phyloP scores from a whole-genome alignment of 1,140 invertebrate genomes.

The Leguminivora glycinivorella region DNA sequence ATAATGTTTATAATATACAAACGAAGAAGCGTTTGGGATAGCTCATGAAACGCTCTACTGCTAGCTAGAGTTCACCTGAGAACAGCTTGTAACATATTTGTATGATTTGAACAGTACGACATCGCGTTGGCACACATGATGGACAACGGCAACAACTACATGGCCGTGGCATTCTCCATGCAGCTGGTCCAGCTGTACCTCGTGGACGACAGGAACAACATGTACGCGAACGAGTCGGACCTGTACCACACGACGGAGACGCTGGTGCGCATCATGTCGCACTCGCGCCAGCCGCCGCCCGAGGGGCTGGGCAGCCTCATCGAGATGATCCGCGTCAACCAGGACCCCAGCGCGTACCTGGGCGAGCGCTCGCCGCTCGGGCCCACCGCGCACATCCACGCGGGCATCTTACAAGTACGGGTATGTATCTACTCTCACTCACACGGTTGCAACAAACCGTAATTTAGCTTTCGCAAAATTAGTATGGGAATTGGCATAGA shows the following conservation, averaged over 20 bases:
- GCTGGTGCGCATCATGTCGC: constrained; percentile 85
- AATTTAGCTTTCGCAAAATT: too few relatives aligned
- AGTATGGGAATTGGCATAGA: too few relatives aligned
- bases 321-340: constrained; percentile 86
- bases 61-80: too few relatives aligned
- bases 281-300: constrained; percentile 86
- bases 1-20: too few relatives aligned
- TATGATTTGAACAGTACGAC: constrained; percentile 85
- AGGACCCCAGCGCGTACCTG: constrained; percentile 83
- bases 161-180: constrained; percentile 93
- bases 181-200: constrained; percentile 93
- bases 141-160: constrained; percentile 91
- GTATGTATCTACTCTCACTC: constrained; percentile 78
- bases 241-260: constrained; percentile 92
- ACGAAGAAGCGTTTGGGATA: too few relatives aligned
- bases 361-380: constrained; percentile 85
- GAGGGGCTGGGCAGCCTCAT: constrained; percentile 89
- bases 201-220: constrained; percentile 90
- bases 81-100: neutral
- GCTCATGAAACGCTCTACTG: too few relatives aligned
- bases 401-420: constrained; percentile 91
- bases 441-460: too few relatives aligned
- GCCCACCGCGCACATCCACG: constrained; percentile 94
- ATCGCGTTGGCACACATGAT: constrained; percentile 90
- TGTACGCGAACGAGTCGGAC: constrained; percentile 90